Evolutionary conservation across 1,140 invertebrate genomes (phyloP), one percentile per base, ranked within the genome.

Genomic region (Zaprionus inermis): DNA sequence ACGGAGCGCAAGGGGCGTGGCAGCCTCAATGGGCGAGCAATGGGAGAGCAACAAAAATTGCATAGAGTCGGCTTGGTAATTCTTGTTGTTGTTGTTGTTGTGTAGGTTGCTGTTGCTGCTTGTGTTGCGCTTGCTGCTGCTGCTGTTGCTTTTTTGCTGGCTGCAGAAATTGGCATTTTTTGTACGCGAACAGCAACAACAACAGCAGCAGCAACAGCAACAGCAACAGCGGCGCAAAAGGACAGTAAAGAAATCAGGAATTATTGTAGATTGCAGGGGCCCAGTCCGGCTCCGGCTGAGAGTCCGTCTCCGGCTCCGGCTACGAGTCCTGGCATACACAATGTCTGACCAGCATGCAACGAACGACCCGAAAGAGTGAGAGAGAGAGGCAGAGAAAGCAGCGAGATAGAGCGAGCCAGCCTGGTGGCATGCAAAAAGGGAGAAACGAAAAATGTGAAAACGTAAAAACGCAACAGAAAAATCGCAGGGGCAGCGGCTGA

Each of bases 141-240:
- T 64, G 12, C 32, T 32, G 18, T 63, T 12, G 34, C 16, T 66
- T 74, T 78, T 72, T 68, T 67, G 24, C 69, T 61, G 68, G 72
- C 81, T 89, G 84, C 85, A 89, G 80, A 84, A 86, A 89, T 89
- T 90, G 84, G 84, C 84, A 89, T 76, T 78, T 76, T 68, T 64
- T 65, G 66, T 59, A 58, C 70, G 84, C 79, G 56, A 78, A 70
- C 66, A 68, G 36, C 1, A 66, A 9, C 52, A 72, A 24, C 28
- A 49, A 46, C 28, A 58, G 14, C 55, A 51, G 67, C 51, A 68
- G 68, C 82, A 82, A 61, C 60, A 58, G n/a, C n/a, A n/a, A n/a
- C n/a, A 65, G 24, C 52, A 81, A 44, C 11, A 57, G 11, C 44
- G 18, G 67, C 57, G 68, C 65, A 59, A 67, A 70, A 66, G 72